These are phyloP conservation scores for Drosophila kepulauana DNA, from an alignment of 1,140 invertebrate genomes.

Conservation along the genomic window DNA sequence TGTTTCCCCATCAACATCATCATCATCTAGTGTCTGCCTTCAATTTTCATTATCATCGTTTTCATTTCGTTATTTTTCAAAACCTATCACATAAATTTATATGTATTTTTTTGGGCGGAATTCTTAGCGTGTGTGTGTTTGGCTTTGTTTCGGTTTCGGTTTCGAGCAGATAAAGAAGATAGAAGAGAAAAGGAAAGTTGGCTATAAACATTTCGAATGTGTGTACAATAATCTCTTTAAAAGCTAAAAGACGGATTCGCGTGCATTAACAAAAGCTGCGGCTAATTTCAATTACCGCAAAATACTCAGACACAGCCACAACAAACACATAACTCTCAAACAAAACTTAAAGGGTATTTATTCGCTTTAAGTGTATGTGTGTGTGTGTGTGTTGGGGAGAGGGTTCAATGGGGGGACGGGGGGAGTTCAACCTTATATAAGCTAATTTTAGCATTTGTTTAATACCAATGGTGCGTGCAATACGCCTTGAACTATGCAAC, in stretches of 20 bases:
- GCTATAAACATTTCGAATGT: conserved; percentile 47
- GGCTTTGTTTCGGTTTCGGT: conserved; percentile 18
- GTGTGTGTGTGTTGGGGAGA: not conserved
- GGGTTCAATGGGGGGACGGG: not conserved
- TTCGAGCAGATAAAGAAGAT: conserved; percentile 7
- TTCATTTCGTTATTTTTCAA: conserved; percentile 52
- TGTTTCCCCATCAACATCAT: not conserved
- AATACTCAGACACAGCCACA: conserved; percentile 38
- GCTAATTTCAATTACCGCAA: conserved; percentile 27
- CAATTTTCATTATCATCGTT: conserved; percentile 31
- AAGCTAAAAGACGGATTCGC: conserved; percentile 56
- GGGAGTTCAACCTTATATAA: conserved; percentile 31
- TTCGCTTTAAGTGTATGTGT: conserved; percentile 10
- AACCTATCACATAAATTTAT: conserved; percentile 84
- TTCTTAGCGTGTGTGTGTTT: conserved; percentile 76
- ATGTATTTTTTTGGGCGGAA: conserved; percentile 79
- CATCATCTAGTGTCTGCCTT: conserved; percentile 4
- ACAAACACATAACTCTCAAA: conserved; percentile 9
- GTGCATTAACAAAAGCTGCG: conserved; percentile 47
- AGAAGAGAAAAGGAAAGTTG: not conserved
- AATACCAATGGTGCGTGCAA: conserved; percentile 66
- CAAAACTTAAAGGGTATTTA: not conserved
- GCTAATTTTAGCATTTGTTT: conserved; percentile 42
- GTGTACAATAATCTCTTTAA: conserved; percentile 52
- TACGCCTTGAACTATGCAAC: conserved; percentile 73